Conservation (phyloP, 2,797 vertebrate species). For the Buceros bicornis region DNA sequence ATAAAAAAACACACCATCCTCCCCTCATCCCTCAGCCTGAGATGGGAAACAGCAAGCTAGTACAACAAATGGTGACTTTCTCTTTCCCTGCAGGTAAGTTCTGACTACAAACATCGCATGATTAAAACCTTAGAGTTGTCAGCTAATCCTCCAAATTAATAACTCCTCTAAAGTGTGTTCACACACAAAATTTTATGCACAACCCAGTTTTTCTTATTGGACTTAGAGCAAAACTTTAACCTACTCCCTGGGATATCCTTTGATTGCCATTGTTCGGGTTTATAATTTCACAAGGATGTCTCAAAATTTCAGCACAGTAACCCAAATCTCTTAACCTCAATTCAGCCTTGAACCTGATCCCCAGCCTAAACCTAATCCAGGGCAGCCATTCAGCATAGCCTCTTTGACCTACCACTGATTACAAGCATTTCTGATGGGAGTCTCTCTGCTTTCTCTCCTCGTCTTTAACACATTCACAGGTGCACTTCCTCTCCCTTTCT, state of each 20-base stretch:
- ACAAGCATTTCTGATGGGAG: neutral
- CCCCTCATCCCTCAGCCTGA: neutral
- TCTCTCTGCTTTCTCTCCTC: neutral
- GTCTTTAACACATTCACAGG: neutral
- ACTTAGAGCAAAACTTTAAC: neutral
- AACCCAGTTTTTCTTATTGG: neutral
- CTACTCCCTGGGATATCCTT: neutral
- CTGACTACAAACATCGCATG: neutral
- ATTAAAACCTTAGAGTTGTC: neutral
- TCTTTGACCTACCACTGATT: neutral
- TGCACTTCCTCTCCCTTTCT: neutral
- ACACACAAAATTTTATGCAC: neutral
- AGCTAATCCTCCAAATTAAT: neutral
- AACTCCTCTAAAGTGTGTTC: neutral
- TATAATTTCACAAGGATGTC: constrained; percentile 42
- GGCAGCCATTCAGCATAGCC: neutral
- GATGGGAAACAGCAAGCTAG: neutral
- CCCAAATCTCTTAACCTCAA: constrained; percentile 10
- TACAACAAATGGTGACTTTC: neutral
- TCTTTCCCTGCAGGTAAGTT: neutral
- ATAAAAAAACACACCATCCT: constrained; percentile 2
- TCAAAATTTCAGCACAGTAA: constrained; percentile 48
- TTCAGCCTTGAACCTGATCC: constrained; percentile 51
- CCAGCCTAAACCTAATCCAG: constrained; percentile 17
- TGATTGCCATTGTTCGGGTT: neutral